Percentiles rank a stretch among this genome's conserved stretches.
Evolutionary conservation across 2,113 vertebrate genomes (phyloP).

Genomic region (Odocoileus hemionus): DNA sequence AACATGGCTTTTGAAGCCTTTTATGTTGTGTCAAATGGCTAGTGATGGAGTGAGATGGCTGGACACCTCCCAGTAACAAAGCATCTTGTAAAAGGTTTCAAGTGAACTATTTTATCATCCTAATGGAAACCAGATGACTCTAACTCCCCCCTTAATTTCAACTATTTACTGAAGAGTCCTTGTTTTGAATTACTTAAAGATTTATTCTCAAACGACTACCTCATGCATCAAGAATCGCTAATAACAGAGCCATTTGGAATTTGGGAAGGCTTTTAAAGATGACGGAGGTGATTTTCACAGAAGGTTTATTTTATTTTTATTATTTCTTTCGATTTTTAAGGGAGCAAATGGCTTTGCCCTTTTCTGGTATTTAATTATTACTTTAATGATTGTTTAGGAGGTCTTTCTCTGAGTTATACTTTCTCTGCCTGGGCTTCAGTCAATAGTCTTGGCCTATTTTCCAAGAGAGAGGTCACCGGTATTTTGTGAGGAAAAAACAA

Average conservation of each 20-base stretch:
- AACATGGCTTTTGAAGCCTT: slow-evolving; percentile 93
- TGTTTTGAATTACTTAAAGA: slow-evolving; percentile 87
- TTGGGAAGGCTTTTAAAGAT: slow-evolving; percentile 79
- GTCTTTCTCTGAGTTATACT: not conserved
- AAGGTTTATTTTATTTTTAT: slow-evolving; percentile 36
- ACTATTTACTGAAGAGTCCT: slow-evolving; percentile 91
- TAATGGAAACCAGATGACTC: slow-evolving; percentile 99
- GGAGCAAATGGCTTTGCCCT: slow-evolving; percentile 66
- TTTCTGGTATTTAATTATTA: slow-evolving; percentile 59
- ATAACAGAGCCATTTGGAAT: slow-evolving; percentile 78
- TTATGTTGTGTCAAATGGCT: slow-evolving; percentile 98
- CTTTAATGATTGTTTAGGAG: slow-evolving; percentile 38
- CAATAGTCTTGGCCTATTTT: not conserved
- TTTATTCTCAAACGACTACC: slow-evolving; percentile 85
- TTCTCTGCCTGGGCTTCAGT: not conserved
- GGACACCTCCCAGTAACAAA: slow-evolving; percentile 96
- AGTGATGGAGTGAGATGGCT: slow-evolving; percentile 94
- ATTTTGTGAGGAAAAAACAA: not conserved
- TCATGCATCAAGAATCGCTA: slow-evolving; percentile 83
- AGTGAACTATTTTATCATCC: slow-evolving; percentile 99
- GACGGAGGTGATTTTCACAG: slow-evolving; percentile 44
- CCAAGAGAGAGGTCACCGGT: not conserved
- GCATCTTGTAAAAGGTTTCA: slow-evolving; percentile 95
- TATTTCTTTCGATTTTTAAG: slow-evolving; percentile 73
- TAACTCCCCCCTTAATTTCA: slow-evolving; percentile 87